Base-by-base conservation (phyloP, 2,888 invertebrate species). In the Fissipunctia ypsillon region DNA sequence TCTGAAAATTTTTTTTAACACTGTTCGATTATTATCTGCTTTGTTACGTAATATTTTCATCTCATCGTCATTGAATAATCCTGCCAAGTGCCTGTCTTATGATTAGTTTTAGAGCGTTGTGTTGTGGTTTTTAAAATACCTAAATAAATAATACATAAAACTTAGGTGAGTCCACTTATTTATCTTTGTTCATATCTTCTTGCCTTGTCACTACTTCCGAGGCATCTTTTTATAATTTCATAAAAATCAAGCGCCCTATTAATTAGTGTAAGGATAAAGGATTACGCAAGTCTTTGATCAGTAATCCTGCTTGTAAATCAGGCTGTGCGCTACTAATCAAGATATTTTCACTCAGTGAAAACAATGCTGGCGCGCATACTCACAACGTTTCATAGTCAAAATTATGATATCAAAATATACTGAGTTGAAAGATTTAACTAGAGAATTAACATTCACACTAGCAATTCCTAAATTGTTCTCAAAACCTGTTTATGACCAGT, bases 1-100 rank as follows among this genome's bases (percentile, higher is more conserved):
- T 60, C 4, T 22, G 3, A 45, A 45, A 52, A 35, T 22, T 12
- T 16, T n/a, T n/a, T n/a, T 45, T 43, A 52, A 54, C 50, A 19
- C 38, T 45, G 38, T 41, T 38, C 12, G 35, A 59, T 31, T 56
- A n/a, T 9, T 12, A 60, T 65, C 3, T 65, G 12, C 59, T 56
- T 45, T 41, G 45, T 25, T 35, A n/a, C 14, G 14, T 25, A 14
- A 38, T 45, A 52, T 4, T 57, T 72, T 28, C 16, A 61, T 73
- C 61, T 60, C 50, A 76, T 67, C 41, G 16, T 54, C 14, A 10
- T 38, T 68, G 3, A 54, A 45, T 45, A 45, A 41, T 50, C 56
- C 69, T 75, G 75, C 66, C 69, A 78, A 73, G 66, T 80, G 79
- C 83, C 75, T 72, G 61, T 81, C 68, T 73, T 75, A 71, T 81